A percentile compares a stretch with the other conserved stretches of the same genome.
Evolutionary conservation across 2,113 vertebrate species (phyloP).

Genomic region (Ophiodon elongatus): DNA sequence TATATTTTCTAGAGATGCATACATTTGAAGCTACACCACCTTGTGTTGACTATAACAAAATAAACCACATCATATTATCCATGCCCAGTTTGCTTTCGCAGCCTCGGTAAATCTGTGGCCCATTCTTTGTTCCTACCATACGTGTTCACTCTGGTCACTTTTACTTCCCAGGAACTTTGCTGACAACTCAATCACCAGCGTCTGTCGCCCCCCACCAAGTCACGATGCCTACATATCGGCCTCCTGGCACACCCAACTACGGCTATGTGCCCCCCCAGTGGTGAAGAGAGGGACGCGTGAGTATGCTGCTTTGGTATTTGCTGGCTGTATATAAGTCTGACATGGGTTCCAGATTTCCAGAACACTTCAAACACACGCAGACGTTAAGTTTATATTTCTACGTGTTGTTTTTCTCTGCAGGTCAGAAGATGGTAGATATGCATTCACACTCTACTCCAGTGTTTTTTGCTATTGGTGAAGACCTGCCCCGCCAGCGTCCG

Average conservation of each 20-base stretch:
- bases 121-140: too few relatives aligned
- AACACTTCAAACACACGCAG: not conserved
- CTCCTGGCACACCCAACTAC: conserved; percentile 95
- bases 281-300: conserved; percentile 91
- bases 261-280: conserved; percentile 98
- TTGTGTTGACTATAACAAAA: not conserved
- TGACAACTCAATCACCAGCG: conserved; percentile 96
- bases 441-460: conserved; percentile 92
- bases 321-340: not conserved
- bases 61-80: too few relatives aligned
- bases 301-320: conserved; percentile 19
- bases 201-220: conserved; percentile 92
- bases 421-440: conserved; percentile 94
- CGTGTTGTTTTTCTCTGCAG: conserved; percentile 75
- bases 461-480: conserved; percentile 87
- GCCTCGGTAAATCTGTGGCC: not conserved
- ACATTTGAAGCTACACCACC: not conserved
- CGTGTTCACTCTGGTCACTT: conserved; percentile 3
- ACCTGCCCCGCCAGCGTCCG: conserved; percentile 88
- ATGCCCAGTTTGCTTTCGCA: not conserved
- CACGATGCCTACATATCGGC: conserved; percentile 95
- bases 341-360: too few relatives aligned
- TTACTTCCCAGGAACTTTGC: conserved; percentile 85
- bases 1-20: not conserved
- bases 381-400: not conserved